phyloP scores from a whole-genome alignment of 2,888 invertebrate species.

The Sussaba pulchella region DNA sequence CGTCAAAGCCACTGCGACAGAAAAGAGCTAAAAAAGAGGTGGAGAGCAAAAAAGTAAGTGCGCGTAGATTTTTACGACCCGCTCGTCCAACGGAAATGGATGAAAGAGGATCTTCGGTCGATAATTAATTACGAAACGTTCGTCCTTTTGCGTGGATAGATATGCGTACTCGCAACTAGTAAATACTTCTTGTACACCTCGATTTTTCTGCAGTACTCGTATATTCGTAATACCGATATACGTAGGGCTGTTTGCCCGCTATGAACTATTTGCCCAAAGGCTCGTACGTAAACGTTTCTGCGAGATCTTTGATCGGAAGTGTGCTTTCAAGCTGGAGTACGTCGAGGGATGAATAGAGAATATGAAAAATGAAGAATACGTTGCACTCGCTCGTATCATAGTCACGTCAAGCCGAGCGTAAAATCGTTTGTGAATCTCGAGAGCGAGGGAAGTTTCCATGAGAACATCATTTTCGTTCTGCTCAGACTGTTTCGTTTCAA shows the following conservation, averaged over 20 bases:
- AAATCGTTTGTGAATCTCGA: slow-evolving; percentile 33
- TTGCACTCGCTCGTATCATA: slow-evolving; percentile 1
- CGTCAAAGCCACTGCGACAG: slow-evolving; percentile 26
- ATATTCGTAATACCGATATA: slow-evolving; percentile 2
- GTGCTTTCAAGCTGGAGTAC: slow-evolving; percentile 17
- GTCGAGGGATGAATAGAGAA: neutral
- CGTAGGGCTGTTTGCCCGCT: neutral
- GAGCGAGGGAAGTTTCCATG: slow-evolving; percentile 2
- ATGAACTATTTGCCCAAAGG: slow-evolving; percentile 37
- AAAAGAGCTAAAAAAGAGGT: slow-evolving; percentile 47
- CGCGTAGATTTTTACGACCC: slow-evolving; percentile 72
- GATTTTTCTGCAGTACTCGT: neutral
- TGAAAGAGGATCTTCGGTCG: slow-evolving; percentile 76
- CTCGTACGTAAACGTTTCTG: slow-evolving; percentile 28
- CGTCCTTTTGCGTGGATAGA: slow-evolving; percentile 63
- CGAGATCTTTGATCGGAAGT: slow-evolving; percentile 54
- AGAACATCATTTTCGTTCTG: neutral
- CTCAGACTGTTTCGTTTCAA: neutral
- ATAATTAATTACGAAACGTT: slow-evolving; percentile 81
- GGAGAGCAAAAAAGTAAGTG: slow-evolving; percentile 16
- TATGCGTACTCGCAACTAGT: slow-evolving; percentile 20
- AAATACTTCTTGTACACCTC: slow-evolving; percentile 44
- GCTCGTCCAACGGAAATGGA: slow-evolving; percentile 77
- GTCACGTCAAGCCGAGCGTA: slow-evolving; percentile 12
- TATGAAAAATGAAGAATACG: slow-evolving; percentile 1